A percentile compares a stretch with the other conserved stretches of the same genome.
phyloP scores from a whole-genome alignment of 2,113 vertebrate genomes.

The Mus pahari region DNA sequence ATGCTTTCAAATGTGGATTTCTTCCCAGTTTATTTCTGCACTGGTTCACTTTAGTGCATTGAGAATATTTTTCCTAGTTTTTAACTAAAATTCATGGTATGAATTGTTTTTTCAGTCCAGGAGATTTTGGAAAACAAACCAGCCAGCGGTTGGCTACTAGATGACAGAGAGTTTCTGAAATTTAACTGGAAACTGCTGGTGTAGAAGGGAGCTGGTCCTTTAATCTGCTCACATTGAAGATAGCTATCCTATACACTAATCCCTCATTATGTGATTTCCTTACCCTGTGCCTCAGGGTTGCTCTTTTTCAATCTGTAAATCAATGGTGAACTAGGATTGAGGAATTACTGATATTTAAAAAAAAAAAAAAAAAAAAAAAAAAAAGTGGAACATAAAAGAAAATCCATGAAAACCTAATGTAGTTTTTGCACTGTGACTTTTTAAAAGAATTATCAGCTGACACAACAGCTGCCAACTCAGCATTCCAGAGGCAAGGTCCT shows the following conservation, averaged over 20 bases:
- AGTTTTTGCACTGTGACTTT: background rate
- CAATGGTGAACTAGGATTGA: background rate
- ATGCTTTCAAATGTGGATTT: constrained; percentile 22
- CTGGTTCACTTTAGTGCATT: constrained; percentile 21
- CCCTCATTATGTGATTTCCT: background rate
- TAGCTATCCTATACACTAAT: background rate
- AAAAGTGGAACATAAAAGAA: background rate
- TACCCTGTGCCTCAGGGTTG: background rate
- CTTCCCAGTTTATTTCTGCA: constrained; percentile 51
- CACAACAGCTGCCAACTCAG: background rate
- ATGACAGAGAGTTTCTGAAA: background rate
- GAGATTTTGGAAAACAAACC: constrained; percentile 40
- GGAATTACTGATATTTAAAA: background rate
- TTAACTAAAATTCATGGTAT: constrained; percentile 10
- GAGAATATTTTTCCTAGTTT: constrained; percentile 31
- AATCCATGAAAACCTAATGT: background rate
- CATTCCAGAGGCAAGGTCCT: background rate
- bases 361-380: constrained; percentile 13
- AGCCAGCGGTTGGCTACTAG: background rate
- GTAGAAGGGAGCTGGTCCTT: background rate
- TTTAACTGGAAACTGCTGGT: background rate
- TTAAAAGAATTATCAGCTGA: background rate
- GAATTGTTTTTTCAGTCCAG: constrained; percentile 19
- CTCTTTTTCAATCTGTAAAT: background rate
- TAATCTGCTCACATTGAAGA: background rate